A percentile compares a stretch with the other conserved stretches of the same genome.
Conservation (phyloP, 53 echinoderm and acorn worm genomes). For the Crossaster papposus region DNA sequence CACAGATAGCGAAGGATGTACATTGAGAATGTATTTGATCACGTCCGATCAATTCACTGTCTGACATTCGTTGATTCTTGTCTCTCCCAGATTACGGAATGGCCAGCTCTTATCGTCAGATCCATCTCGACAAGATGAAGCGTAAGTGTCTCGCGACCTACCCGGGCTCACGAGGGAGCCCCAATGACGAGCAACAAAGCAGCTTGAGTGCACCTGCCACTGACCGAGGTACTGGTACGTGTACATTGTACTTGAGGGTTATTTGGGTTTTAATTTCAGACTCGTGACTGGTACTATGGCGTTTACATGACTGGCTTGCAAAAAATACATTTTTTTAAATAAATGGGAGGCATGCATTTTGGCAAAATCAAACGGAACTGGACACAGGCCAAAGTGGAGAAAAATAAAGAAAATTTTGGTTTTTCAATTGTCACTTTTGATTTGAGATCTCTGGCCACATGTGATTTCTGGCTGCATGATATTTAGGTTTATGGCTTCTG, state of each 20-base stretch:
- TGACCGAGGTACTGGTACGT: constrained; percentile 97
- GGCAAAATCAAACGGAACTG: no score
- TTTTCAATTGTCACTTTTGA: no score
- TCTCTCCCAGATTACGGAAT: constrained; percentile 45
- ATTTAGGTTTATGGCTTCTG: no score
- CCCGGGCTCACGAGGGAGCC: constrained; percentile 68
- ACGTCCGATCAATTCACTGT: background rate
- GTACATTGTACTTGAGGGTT: no score
- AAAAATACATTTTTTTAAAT: no score
- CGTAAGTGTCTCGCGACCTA: constrained; percentile 70
- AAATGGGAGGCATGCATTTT: no score
- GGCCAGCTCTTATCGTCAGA: constrained; percentile 84
- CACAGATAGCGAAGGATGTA: background rate
- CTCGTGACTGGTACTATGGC: background rate
- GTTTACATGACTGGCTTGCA: no score
- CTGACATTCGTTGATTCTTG: background rate
- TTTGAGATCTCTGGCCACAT: no score
- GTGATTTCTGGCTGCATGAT: no score
- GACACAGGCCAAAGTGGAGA: no score
- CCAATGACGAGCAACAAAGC: constrained; percentile 67
- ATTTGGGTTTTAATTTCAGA: no score
- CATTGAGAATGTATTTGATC: background rate
- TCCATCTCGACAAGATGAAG: constrained; percentile 89
- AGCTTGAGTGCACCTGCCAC: constrained; percentile 95
- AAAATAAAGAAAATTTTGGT: no score